Evolutionary conservation across 2,888 invertebrate species (phyloP).

Genomic region (Drosophila tripunctata): DNA sequence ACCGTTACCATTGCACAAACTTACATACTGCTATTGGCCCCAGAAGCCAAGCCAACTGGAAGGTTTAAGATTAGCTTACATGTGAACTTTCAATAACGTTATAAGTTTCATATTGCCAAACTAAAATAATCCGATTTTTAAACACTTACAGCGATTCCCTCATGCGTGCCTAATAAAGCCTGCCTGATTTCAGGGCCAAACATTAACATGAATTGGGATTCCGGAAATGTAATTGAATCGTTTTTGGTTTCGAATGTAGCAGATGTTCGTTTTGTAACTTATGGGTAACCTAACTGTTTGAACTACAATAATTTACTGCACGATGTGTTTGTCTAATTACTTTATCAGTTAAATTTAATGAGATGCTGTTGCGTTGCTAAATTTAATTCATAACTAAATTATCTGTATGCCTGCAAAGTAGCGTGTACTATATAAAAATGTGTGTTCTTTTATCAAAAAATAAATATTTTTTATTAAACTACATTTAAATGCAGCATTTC

Average conservation of each 20-base stretch:
- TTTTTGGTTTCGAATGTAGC: not conserved
- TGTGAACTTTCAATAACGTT: conserved; percentile 14
- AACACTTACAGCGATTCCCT: conserved; percentile 13
- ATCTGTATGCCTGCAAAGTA: too few relatives aligned
- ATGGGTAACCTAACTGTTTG: not conserved
- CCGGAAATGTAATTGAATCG: not conserved
- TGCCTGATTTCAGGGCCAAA: conserved; percentile 14
- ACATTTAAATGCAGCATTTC: too few relatives aligned
- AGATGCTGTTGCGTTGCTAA: too few relatives aligned
- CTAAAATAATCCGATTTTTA: conserved; percentile 1
- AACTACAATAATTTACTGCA: too few relatives aligned
- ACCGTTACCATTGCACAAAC: conserved; percentile 47
- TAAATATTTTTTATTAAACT: too few relatives aligned
- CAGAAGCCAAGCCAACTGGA: conserved; percentile 78
- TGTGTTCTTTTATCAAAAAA: too few relatives aligned
- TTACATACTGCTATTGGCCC: conserved; percentile 61
- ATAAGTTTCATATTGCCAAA: conserved; percentile 6
- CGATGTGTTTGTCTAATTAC: too few relatives aligned
- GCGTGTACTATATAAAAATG: too few relatives aligned
- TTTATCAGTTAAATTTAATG: too few relatives aligned
- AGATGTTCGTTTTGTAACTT: not conserved
- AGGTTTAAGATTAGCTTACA: conserved; percentile 67
- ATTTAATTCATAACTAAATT: too few relatives aligned
- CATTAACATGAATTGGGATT: not conserved
- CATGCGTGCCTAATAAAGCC: conserved; percentile 42